phyloP scores from a whole-genome alignment of 2,888 invertebrate species.

The Cosmorhoe ocellata region DNA sequence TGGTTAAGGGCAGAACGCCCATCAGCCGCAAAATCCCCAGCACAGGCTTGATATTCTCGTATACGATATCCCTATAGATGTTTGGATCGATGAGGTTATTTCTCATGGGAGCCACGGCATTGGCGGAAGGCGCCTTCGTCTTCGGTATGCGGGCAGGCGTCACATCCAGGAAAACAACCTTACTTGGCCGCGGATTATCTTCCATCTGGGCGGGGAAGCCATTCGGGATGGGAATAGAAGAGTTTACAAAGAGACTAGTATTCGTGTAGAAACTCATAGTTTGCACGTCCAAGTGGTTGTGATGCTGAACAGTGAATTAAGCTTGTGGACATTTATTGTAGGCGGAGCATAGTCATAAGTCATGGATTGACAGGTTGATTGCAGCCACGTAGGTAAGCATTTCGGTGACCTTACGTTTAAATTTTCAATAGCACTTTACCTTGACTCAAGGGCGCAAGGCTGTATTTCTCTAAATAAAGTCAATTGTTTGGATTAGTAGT shows the following conservation, averaged over 20 bases:
- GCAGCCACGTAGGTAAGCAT: slow-evolving; percentile 55
- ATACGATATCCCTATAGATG: slow-evolving; percentile 67
- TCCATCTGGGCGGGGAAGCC: slow-evolving; percentile 58
- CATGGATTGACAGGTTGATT: slow-evolving; percentile 73
- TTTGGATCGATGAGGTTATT: slow-evolving; percentile 58
- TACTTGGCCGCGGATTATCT: slow-evolving; percentile 52
- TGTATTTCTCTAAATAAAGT: slow-evolving; percentile 5
- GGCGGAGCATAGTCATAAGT: slow-evolving; percentile 51
- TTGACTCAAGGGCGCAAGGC: slow-evolving; percentile 48
- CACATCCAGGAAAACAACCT: slow-evolving; percentile 67
- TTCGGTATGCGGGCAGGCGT: slow-evolving; percentile 62
- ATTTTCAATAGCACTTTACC: slow-evolving; percentile 66
- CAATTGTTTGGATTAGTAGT: neutral
- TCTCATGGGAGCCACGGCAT: slow-evolving; percentile 59
- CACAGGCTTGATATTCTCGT: slow-evolving; percentile 75
- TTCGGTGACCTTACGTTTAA: slow-evolving; percentile 59
- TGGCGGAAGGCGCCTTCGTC: slow-evolving; percentile 50
- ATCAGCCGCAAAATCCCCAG: slow-evolving; percentile 72
- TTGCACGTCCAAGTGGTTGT: slow-evolving; percentile 28
- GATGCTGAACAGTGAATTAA: slow-evolving; percentile 42
- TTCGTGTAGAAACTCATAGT: slow-evolving; percentile 60
- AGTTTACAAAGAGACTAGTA: slow-evolving; percentile 52
- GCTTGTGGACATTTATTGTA: slow-evolving; percentile 39
- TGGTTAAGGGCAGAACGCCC: slow-evolving; percentile 84
- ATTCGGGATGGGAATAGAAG: slow-evolving; percentile 55